Evolutionary conservation across 1,140 invertebrate species (phyloP).

Genomic region (Ceratina calcarata): DNA sequence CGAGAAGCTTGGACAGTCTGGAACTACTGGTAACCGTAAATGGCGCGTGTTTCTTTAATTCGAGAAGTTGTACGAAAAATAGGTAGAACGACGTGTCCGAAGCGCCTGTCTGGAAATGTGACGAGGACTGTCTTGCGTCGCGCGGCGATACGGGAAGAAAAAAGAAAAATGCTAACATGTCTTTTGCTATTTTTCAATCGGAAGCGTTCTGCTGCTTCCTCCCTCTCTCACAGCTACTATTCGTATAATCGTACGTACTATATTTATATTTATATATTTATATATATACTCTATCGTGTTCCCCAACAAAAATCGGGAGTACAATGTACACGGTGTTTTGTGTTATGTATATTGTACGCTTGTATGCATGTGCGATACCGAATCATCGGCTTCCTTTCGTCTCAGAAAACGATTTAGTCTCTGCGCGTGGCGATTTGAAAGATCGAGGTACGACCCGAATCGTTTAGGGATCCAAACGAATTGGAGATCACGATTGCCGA

Average conservation of each 20-base stretch:
- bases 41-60: constrained; percentile 2
- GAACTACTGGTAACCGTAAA: constrained; percentile 48
- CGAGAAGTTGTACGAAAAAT: not conserved
- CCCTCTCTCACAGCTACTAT: constrained; percentile 12
- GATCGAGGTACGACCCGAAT: constrained; percentile 3
- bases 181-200: constrained; percentile 65
- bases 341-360: not conserved
- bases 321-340: not conserved
- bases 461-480: not conserved
- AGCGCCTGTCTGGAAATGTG: constrained; percentile 40
- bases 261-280: not conserved
- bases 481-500: not conserved
- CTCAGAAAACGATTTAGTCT: not conserved
- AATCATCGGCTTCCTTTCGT: not conserved
- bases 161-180: constrained; percentile 67
- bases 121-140: constrained; percentile 1
- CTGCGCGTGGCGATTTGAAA: not conserved
- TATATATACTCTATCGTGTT: not conserved
- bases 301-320: not conserved
- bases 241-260: constrained; percentile 9
- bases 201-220: constrained; percentile 23
- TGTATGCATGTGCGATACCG: not conserved
- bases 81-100: not conserved
- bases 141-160: constrained; percentile 40
- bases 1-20: constrained; percentile 9